These are phyloP conservation scores for Cheilosia pagana DNA, from an alignment of 2,888 invertebrate genomes.

Conservation along the genomic window DNA sequence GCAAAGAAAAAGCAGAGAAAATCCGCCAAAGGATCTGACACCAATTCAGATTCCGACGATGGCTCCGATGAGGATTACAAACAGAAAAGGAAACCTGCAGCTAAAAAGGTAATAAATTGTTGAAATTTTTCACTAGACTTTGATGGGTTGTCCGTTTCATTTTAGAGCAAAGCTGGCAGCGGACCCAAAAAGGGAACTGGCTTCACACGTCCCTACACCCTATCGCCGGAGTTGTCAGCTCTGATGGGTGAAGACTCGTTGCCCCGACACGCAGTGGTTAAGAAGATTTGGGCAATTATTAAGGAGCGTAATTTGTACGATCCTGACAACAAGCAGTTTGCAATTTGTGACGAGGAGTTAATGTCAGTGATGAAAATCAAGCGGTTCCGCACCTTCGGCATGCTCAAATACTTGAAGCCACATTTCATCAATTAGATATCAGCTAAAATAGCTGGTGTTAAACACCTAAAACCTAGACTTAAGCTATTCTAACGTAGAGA, in stretches of 20 bases:
- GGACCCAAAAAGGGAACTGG: conserved; percentile 88
- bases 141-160: conserved; percentile 8
- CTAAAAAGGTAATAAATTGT: conserved; percentile 75
- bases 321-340: conserved; percentile 97
- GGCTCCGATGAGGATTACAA: conserved; percentile 81
- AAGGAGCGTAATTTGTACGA: conserved; percentile 95
- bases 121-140: background rate
- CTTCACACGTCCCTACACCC: conserved; percentile 92
- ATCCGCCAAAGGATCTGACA: conserved; percentile 79
- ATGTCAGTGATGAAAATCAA: conserved; percentile 95
- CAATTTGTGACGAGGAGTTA: conserved; percentile 96
- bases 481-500: conserved; percentile 42
- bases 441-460: conserved; percentile 15
- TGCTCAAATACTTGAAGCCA: conserved; percentile 97
- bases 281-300: conserved; percentile 94
- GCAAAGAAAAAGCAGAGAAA: conserved; percentile 82
- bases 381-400: conserved; percentile 96
- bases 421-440: conserved; percentile 87
- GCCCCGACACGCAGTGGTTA: conserved; percentile 95
- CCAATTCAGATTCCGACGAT: conserved; percentile 81
- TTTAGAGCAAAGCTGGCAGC: conserved; percentile 78
- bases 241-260: conserved; percentile 91
- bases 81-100: conserved; percentile 79
- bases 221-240: conserved; percentile 93
- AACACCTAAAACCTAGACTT: conserved; percentile 50